Evolutionary conservation across 2,888 invertebrate genomes (phyloP).

Genomic region (Linyphia triangularis): DNA sequence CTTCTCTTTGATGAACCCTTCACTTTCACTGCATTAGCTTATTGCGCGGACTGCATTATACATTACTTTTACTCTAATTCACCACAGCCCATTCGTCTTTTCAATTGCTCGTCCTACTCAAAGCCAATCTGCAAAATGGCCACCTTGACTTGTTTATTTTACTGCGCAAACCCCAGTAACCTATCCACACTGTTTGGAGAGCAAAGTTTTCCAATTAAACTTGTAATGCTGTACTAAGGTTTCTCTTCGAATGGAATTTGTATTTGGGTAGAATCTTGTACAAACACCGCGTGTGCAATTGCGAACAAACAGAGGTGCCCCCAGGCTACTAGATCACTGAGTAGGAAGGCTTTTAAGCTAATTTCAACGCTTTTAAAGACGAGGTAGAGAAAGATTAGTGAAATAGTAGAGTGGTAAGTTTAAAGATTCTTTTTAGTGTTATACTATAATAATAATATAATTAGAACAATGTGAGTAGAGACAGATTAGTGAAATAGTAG

Average conservation of each 20-base stretch:
- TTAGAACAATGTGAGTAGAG: neutral
- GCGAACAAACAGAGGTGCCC: slow-evolving; percentile 31
- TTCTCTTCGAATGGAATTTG: slow-evolving; percentile 53
- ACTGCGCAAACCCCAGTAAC: slow-evolving; percentile 24
- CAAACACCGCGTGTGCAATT: slow-evolving; percentile 46
- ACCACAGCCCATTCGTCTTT: neutral
- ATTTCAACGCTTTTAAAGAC: slow-evolving; percentile 36
- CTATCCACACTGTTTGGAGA: slow-evolving; percentile 57
- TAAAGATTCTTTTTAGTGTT: neutral
- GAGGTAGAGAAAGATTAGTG: neutral
- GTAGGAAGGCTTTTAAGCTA: slow-evolving; percentile 57
- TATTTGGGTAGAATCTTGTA: slow-evolving; percentile 44
- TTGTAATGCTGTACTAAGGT: slow-evolving; percentile 51
- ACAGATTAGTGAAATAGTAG: neutral
- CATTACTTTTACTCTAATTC: neutral
- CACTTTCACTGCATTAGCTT: no score
- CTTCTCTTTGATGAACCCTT: no score
- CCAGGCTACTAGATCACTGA: neutral
- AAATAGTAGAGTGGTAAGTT: neutral
- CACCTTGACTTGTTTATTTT: slow-evolving; percentile 51
- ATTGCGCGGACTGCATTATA: no score
- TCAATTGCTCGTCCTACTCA: neutral
- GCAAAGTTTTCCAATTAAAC: slow-evolving; percentile 71
- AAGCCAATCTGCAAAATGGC: slow-evolving; percentile 29
- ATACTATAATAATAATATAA: neutral